Percentiles rank a stretch among this genome's conserved stretches.
Evolutionary conservation across 2,888 invertebrate genomes (phyloP).

Genomic region (Cosmia trapezina): DNA sequence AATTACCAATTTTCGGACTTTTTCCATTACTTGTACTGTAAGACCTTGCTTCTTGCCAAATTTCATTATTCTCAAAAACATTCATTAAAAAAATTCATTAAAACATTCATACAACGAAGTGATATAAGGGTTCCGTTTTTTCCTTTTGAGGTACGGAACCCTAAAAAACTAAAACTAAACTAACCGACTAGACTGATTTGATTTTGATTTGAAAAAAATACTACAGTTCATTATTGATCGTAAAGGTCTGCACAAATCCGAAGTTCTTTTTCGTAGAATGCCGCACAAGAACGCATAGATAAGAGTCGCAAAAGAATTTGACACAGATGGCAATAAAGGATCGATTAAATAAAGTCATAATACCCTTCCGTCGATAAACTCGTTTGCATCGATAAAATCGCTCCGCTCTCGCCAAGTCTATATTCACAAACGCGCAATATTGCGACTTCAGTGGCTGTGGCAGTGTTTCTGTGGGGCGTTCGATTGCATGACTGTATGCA

Average conservation of each 20-base stretch:
- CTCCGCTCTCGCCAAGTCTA: slow-evolving; percentile 10
- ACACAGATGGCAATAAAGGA: background rate
- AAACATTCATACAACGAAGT: too few relatives aligned
- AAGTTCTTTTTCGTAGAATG: background rate
- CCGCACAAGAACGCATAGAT: background rate
- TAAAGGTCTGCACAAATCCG: background rate
- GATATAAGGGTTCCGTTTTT: too few relatives aligned
- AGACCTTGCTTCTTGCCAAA: too few relatives aligned
- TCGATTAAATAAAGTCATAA: slow-evolving; percentile 18
- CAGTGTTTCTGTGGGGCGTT: slow-evolving; percentile 15
- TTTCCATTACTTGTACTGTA: too few relatives aligned
- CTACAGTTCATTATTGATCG: too few relatives aligned
- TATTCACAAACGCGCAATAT: slow-evolving; percentile 21
- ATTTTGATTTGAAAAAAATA: background rate
- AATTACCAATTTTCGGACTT: too few relatives aligned
- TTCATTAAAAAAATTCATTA: too few relatives aligned
- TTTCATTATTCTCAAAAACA: too few relatives aligned
- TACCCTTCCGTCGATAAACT: slow-evolving; percentile 12
- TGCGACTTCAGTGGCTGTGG: background rate
- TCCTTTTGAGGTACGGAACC: too few relatives aligned
- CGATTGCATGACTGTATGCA: slow-evolving; percentile 10
- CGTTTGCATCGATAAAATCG: slow-evolving; percentile 40
- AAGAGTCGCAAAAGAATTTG: background rate
- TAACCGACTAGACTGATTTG: too few relatives aligned
- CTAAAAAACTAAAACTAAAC: too few relatives aligned